Percentiles rank a stretch among this genome's conserved stretches.
Evolutionary conservation across 2,113 vertebrate species (phyloP).

Genomic region (Microcebus lehilahytsara): DNA sequence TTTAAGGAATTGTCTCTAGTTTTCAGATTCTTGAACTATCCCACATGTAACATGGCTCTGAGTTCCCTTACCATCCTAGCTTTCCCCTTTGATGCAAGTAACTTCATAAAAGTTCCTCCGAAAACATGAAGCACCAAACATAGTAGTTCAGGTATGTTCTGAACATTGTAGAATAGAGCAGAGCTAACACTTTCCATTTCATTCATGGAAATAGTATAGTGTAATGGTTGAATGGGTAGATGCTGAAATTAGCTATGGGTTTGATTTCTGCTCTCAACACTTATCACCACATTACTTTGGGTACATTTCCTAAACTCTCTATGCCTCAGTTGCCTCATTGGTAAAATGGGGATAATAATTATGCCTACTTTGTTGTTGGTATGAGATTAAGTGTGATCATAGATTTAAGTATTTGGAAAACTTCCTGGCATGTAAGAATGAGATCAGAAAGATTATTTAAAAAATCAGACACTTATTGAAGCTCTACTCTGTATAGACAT

Average conservation of each 20-base stretch:
- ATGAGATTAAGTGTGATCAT: not conserved
- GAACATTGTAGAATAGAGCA: not conserved
- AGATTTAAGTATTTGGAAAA: not conserved
- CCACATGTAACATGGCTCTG: not conserved
- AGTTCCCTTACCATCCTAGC: not conserved
- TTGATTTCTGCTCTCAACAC: not conserved
- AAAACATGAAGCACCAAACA: not conserved
- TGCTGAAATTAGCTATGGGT: not conserved
- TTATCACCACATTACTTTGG: not conserved
- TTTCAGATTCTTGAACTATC: not conserved
- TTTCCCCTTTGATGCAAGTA: not conserved
- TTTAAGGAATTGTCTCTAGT: not conserved
- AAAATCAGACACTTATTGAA: not conserved
- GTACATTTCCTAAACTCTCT: not conserved
- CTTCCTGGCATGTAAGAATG: not conserved
- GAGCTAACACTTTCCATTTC: not conserved
- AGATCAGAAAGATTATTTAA: slow-evolving; percentile 22
- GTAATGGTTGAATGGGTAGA: not conserved
- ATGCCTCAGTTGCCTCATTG: not conserved
- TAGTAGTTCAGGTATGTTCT: not conserved
- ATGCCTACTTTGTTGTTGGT: not conserved
- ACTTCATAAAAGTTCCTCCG: not conserved
- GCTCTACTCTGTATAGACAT: not conserved
- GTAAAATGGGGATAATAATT: not conserved
- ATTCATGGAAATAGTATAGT: not conserved